Evolutionary conservation across 1,140 invertebrate genomes (phyloP), one percentile per base, ranked within the genome.

Genomic region (Microplitis mediator): DNA sequence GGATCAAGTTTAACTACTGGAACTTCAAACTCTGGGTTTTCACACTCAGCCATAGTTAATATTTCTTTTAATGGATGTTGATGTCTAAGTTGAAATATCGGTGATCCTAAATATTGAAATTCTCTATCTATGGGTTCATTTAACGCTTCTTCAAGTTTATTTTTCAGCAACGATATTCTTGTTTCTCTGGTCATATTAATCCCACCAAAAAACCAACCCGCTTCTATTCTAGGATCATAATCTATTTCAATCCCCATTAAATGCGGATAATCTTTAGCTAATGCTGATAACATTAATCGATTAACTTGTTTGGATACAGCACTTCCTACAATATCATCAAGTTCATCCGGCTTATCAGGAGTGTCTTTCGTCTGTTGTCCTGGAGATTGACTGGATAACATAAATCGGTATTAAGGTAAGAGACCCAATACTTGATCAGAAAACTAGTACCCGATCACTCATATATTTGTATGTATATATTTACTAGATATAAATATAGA

Each of bases 171-270:
- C 51, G 74, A 81, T 67, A 82, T 88, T 4, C 81, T 80, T 3
- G 89, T 77, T 75, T 79, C 79, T 52, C 80, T 72, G n/a, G 89
- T 86, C 1, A 90, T 88, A 75, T 90, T 81, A 74, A 93, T 88
- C 72, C 92, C 92, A 73, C 94, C 94, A 68, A 89, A 88, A 77
- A 88, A 89, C 95, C 95, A 95, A 82, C 93, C 94, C 60, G 94
- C 91, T 89, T 95, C 94, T 76, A 93, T 84, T 50, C 94, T 87
- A 5, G 94, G 92, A 73, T 93, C 89, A 80, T 89, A 88, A 83
- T 95, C 94, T 78, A 91, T 87, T 83, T 93, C 89, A n/a, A 88
- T 74, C 60, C 91, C 89, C 5, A 90, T 79, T 71, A 94, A 85
- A 87, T 94, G 91, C 6, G 87, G 78, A 74, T 87, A 85, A 72